Evolutionary conservation across 2,797 vertebrate species (phyloP).

Genomic region (Gadopsis marmoratus): DNA sequence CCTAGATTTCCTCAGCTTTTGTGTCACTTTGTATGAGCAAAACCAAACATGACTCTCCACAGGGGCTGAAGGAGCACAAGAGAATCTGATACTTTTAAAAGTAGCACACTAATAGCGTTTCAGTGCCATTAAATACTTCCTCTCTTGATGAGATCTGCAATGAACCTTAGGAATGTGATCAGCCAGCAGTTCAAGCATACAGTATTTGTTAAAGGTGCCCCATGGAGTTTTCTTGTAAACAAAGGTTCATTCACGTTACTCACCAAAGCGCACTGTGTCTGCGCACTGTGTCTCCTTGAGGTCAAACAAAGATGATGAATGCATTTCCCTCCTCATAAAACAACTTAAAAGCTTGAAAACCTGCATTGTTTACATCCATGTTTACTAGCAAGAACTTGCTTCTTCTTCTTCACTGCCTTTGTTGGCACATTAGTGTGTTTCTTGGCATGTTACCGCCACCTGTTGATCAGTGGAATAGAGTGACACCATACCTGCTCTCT

Average conservation of each 20-base stretch:
- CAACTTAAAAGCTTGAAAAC: neutral
- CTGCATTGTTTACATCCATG: neutral
- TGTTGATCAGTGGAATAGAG: neutral
- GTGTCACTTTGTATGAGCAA: slow-evolving; percentile 40
- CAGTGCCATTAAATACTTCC: slow-evolving; percentile 9
- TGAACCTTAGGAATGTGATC: slow-evolving; percentile 23
- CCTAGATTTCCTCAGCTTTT: slow-evolving; percentile 57
- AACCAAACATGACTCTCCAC: slow-evolving; percentile 31
- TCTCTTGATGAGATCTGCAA: slow-evolving; percentile 19
- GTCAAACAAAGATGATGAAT: neutral
- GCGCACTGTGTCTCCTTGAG: neutral
- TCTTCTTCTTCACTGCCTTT: neutral
- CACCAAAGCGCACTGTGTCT: neutral
- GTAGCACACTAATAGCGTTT: neutral
- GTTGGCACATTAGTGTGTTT: neutral
- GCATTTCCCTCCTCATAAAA: neutral
- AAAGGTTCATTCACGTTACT: neutral
- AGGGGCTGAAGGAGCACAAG: neutral
- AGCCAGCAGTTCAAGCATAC: slow-evolving; percentile 14
- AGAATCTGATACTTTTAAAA: slow-evolving; percentile 14
- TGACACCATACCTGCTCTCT: slow-evolving; percentile 89
- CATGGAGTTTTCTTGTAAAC: neutral
- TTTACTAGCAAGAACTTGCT: neutral
- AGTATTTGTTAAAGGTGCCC: neutral
- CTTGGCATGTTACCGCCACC: neutral